Evolutionary conservation across 2,797 vertebrate genomes (phyloP).

Genomic region (Cygnus olor): DNA sequence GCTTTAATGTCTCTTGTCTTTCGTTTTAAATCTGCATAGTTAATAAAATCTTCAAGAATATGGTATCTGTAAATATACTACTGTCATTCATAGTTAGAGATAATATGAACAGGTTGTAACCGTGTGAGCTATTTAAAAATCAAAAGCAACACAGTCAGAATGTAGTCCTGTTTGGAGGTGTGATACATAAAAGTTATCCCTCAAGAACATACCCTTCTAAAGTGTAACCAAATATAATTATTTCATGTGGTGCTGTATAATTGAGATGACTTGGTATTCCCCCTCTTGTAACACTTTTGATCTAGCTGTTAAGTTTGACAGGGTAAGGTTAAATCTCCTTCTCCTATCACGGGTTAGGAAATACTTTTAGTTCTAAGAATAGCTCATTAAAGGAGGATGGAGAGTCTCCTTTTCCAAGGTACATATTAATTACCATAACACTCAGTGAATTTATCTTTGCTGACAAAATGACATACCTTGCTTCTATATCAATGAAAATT

Average conservation of each 20-base stretch:
- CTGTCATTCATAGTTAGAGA: background rate
- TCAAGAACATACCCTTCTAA: conserved; percentile 26
- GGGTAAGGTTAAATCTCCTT: conserved; percentile 27
- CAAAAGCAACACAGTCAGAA: conserved; percentile 27
- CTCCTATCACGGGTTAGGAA: background rate
- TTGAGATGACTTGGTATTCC: conserved; percentile 62
- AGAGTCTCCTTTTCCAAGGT: background rate
- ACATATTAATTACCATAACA: conserved; percentile 29
- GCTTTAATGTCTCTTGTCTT: conserved; percentile 22
- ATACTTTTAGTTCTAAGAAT: conserved; percentile 58
- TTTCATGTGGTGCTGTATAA: conserved; percentile 56
- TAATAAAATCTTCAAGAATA: background rate
- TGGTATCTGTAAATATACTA: conserved; percentile 12
- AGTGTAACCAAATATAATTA: conserved; percentile 52
- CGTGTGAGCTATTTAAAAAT: conserved; percentile 59
- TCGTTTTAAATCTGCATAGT: background rate
- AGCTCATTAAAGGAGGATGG: conserved; percentile 40
- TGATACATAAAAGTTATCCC: conserved; percentile 15
- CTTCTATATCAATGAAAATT: conserved; percentile 7
- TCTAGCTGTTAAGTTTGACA: conserved; percentile 27
- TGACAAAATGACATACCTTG: conserved; percentile 26
- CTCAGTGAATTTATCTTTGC: conserved; percentile 27
- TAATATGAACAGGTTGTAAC: background rate
- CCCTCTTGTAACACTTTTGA: conserved; percentile 37
- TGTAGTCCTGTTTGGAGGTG: conserved; percentile 3